A percentile compares a stretch with the other conserved stretches of the same genome.
phyloP scores from a whole-genome alignment of 2,888 invertebrate genomes.

The Strigamia maritima region DNA sequence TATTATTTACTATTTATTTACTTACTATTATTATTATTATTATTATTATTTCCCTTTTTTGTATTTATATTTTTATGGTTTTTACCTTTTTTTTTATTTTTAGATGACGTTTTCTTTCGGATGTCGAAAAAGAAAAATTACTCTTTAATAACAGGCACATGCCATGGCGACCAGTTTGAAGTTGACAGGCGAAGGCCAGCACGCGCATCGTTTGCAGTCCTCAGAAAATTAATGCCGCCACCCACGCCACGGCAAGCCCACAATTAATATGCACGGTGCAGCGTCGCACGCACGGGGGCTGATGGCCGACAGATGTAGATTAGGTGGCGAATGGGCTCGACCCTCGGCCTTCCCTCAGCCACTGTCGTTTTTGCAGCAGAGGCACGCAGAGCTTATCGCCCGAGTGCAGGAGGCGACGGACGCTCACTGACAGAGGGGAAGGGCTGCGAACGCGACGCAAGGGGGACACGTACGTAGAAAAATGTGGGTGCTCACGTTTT shows the following conservation, averaged over 20 bases:
- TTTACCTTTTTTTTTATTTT: background rate
- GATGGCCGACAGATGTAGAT: conserved; percentile 39
- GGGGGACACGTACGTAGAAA: conserved; percentile 13
- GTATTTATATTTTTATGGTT: background rate
- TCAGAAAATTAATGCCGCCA: conserved; percentile 36
- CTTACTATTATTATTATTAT: conserved; percentile 23
- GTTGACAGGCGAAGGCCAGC: conserved; percentile 26
- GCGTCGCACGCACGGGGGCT: conserved; percentile 35
- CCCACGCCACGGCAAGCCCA: background rate
- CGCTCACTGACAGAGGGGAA: background rate
- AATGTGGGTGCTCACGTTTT: conserved; percentile 17
- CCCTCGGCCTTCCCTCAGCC: conserved; percentile 36
- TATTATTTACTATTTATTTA: background rate
- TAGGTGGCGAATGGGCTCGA: conserved; percentile 38
- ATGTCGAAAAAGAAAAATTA: conserved; percentile 24
- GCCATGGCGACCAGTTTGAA: conserved; percentile 11
- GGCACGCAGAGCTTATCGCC: conserved; percentile 37
- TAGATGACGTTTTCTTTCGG: background rate
- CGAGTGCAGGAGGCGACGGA: conserved; percentile 13
- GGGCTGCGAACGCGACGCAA: background rate
- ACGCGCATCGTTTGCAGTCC: background rate
- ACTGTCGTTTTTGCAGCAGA: conserved; percentile 37
- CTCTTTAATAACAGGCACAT: conserved; percentile 12
- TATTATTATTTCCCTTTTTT: background rate
- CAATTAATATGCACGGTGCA: conserved; percentile 39